Base-by-base conservation (phyloP, 2,888 invertebrate genomes). In the Ectemnius continuus region DNA sequence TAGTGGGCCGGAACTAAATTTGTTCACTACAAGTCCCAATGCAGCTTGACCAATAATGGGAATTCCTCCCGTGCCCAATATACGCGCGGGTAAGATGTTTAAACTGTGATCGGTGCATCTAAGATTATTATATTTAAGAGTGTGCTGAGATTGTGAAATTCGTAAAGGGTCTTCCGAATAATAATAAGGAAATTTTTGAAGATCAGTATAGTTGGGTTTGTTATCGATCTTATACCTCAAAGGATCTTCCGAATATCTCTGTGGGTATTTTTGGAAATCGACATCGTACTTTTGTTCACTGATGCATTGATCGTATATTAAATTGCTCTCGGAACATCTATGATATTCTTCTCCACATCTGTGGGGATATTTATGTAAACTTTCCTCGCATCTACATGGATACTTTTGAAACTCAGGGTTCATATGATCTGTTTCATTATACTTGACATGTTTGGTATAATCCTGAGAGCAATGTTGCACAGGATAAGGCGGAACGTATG, bases 271-370 rank as follows among this genome's bases (percentile, higher is more conserved):
- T 61, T 87, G 83, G 69, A 86, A 82, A 71, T 90, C 89, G 52
- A 87, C 79, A 8, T 78, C 77, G 47, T 86, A 89, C 20, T 84
- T 86, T 14, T 85, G 84, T 57, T 84, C 81, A 20, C 70, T 76
- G 14, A 82, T 74, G 68, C 85, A 88, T n/a, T 84, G 87, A 73
- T 88, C 87, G 61, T 87, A 84, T 23, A 88, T 84, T 46, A 88
- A 79, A 75, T 88, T 88, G 67, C 87, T 89, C 68, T 91, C 91
- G 20, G 91, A 88, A 60, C 89, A 91, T 61, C 89, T 87, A 52
- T 90, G 88, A 80, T 89, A 89, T 47, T 90, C 90, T 46, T 90
- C 90, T n/a, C 87, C 84, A 75, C 89, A 90, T 28, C 88, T 87
- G 71, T 90, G 89, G 16, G 90, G 89, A 84, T 91, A 91, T 60